Evolutionary conservation across 2,888 invertebrate genomes (phyloP).

Genomic region (Anagyrus pseudococci): DNA sequence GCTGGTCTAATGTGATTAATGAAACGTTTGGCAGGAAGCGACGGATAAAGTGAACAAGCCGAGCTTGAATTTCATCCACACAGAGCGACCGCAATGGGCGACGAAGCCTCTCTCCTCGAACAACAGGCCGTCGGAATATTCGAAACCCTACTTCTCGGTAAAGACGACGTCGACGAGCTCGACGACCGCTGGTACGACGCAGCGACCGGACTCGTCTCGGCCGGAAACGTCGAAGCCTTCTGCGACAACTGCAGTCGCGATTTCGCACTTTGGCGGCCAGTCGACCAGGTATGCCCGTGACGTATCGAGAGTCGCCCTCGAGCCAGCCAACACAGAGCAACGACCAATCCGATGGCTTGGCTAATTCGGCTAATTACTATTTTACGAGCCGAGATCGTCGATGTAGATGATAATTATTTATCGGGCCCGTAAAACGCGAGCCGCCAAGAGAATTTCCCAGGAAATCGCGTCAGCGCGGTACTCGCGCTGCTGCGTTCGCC

Average conservation of each 20-base stretch:
- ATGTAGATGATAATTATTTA: too few species aligned
- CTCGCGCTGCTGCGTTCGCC: too few species aligned
- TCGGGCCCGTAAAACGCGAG: too few species aligned
- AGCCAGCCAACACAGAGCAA: too few species aligned
- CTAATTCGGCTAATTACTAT: too few species aligned
- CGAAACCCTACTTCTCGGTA: constrained; percentile 53
- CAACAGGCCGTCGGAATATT: constrained; percentile 45
- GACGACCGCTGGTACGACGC: constrained; percentile 23
- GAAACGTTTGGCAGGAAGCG: constrained; percentile 42
- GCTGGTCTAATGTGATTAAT: too few species aligned
- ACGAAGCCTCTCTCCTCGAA: constrained; percentile 49
- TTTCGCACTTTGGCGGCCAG: constrained; percentile 44
- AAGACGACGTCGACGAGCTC: constrained; percentile 46
- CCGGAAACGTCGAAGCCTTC: constrained; percentile 37
- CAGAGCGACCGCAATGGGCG: constrained; percentile 55
- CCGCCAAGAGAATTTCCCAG: too few species aligned
- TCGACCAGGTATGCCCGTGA: constrained; percentile 50
- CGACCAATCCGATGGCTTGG: too few species aligned
- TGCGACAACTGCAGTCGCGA: constrained; percentile 45
- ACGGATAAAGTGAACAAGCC: constrained; percentile 46
- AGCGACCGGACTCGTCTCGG: constrained; percentile 44
- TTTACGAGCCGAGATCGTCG: too few species aligned
- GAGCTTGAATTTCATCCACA: constrained; percentile 51
- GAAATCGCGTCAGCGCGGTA: too few species aligned
- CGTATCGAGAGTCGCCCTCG: too few species aligned